Base-by-base conservation (phyloP, 2,797 vertebrate genomes). In the Helarctos malayanus region DNA sequence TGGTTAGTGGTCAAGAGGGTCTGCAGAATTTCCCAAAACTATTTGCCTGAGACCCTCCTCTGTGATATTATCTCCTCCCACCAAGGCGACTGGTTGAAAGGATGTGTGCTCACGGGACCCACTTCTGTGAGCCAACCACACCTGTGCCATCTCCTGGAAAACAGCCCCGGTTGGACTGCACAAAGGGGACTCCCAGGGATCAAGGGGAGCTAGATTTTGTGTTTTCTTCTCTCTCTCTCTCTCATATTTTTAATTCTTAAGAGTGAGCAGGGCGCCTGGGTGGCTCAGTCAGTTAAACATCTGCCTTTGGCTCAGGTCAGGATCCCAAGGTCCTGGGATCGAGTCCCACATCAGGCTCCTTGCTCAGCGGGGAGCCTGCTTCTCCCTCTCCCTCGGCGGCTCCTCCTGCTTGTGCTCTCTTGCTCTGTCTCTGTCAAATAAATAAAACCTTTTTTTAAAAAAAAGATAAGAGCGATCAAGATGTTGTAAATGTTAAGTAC, bases 111-210 rank as follows among this genome's bases (percentile, higher is more conserved):
- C 1, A 0, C 1, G 5, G 68, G 68, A 49, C 25, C 23, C 7
- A 7, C 35, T 4, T 0, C 35, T 78, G 3, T 4, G n/a, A 27
- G 11, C 7, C 16, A 2, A 0, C 1, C 38, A 2, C 61, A 4
- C 12, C 4, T 23, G 2, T 21, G 13, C 29, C 11, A 4, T 19
- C 14, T n/a, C 52, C 0, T 7, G n/a, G 35, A n/a, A 69, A 45
- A 5, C 11, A 7, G 1, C 19, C 7, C 29, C 27, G 3, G 10
- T 10, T 5, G 18, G 0, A 5, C 4, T 19, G 35, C 35, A 1
- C 45, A 0, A 13, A 4, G 29, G 2, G 1, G 2, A 19, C 35
- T 10, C 41, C 45, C 2, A 2, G 11, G 5, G 19, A 0, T 3
- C 11, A 4, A 0, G 1, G 7, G 11, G 8, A 41, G 4, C 15